phyloP scores from a whole-genome alignment of 2,797 vertebrate species.

The Sebastes alutus region DNA sequence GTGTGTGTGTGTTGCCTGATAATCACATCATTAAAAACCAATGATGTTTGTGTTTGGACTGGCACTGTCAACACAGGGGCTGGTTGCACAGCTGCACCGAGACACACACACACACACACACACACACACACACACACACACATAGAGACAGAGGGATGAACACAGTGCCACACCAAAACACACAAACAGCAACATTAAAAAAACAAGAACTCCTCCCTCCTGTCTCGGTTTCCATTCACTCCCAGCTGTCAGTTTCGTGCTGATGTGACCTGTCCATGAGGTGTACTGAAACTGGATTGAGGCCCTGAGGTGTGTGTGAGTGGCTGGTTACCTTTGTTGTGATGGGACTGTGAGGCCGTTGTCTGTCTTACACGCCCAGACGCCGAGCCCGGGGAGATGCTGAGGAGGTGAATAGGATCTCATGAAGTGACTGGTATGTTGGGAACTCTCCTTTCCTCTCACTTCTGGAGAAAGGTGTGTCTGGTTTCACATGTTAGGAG shows the following conservation, averaged over 20 bases:
- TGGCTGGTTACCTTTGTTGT: constrained; percentile 62
- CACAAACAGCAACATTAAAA: constrained; percentile 51
- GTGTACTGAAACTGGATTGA: constrained; percentile 49
- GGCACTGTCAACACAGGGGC: constrained; percentile 57
- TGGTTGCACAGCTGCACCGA: constrained; percentile 72
- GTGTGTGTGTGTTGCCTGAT: constrained; percentile 28
- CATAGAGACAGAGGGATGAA: constrained; percentile 1
- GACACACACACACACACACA: constrained; percentile 20
- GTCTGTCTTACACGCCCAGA: constrained; percentile 58
- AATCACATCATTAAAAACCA: constrained; percentile 74
- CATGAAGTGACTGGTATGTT: constrained; percentile 53
- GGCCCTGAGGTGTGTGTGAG: constrained; percentile 60
- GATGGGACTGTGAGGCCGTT: constrained; percentile 50
- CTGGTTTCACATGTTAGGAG: constrained; percentile 55
- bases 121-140: constrained; percentile 15
- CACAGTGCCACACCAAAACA: constrained; percentile 58
- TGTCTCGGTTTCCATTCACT: constrained; percentile 47
- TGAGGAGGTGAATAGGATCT: constrained; percentile 55
- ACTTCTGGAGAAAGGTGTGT: constrained; percentile 61
- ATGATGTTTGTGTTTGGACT: constrained; percentile 74
- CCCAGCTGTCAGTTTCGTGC: constrained; percentile 41
- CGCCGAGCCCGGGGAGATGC: constrained; percentile 44
- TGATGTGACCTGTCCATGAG: constrained; percentile 31
- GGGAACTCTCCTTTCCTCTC: constrained; percentile 41
- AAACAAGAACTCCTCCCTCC: constrained; percentile 37